A percentile compares a stretch with the other conserved stretches of the same genome.
Conservation (phyloP, 2,888 invertebrate species). For the Apotomis betuletana region DNA sequence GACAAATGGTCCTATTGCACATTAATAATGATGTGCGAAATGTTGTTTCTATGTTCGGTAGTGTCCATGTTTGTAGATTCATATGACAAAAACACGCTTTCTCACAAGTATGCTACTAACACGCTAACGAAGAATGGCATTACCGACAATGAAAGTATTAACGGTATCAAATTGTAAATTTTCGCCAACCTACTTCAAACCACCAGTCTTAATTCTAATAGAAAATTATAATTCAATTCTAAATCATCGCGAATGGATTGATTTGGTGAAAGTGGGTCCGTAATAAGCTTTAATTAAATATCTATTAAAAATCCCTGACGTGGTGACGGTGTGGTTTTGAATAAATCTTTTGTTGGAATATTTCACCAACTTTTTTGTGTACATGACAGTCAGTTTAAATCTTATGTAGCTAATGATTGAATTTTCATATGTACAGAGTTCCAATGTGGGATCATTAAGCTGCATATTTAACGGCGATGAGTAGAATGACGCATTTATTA, state of each 20-base stretch:
- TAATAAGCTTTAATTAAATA: conserved; percentile 42
- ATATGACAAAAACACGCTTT: background rate
- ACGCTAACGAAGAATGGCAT: background rate
- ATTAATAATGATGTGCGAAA: too few relatives aligned
- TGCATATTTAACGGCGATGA: too few relatives aligned
- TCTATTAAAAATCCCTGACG: conserved; percentile 27
- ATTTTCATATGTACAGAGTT: too few relatives aligned
- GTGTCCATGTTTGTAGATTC: too few relatives aligned
- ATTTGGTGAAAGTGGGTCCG: conserved; percentile 37
- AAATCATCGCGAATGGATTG: conserved; percentile 35
- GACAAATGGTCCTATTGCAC: too few relatives aligned
- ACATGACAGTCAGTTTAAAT: too few relatives aligned
- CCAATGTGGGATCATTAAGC: too few relatives aligned
- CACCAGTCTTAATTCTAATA: conserved; percentile 20
- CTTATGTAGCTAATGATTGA: too few relatives aligned
- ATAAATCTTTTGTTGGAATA: conserved; percentile 45
- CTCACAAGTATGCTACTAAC: background rate
- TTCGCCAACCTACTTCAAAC: conserved; percentile 8
- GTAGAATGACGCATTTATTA: too few relatives aligned
- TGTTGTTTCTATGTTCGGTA: too few relatives aligned
- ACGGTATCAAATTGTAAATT: conserved; percentile 4
- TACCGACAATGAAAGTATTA: background rate
- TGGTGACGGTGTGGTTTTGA: conserved; percentile 32
- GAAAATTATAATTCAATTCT: conserved; percentile 34
- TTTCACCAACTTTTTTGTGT: conserved; percentile 16